Evolutionary conservation across 2,888 invertebrate genomes (phyloP).

Genomic region (Icerya purchasi): DNA sequence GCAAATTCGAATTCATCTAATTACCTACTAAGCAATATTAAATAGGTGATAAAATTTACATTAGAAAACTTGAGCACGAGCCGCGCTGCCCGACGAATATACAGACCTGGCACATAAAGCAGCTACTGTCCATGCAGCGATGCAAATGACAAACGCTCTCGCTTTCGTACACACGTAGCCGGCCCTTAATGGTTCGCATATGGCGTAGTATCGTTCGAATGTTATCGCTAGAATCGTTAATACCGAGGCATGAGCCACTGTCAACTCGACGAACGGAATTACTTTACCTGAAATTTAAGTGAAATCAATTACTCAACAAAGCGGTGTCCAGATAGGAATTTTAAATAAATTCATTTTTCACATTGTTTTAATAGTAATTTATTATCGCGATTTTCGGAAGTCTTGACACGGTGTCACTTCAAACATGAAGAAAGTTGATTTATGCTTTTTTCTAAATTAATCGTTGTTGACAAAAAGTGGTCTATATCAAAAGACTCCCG

Average conservation of each 20-base stretch:
- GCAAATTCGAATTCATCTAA: too few relatives aligned
- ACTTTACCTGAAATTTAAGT: conserved; percentile 50
- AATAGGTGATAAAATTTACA: too few relatives aligned
- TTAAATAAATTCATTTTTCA: too few relatives aligned
- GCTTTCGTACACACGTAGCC: conserved; percentile 77
- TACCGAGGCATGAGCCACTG: conserved; percentile 78
- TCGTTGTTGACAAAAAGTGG: too few relatives aligned
- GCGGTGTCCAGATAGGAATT: too few relatives aligned
- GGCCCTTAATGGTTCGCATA: conserved; percentile 74
- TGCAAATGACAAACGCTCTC: conserved; percentile 57
- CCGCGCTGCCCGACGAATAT: too few relatives aligned
- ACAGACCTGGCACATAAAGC: conserved; percentile 66
- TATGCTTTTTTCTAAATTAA: too few relatives aligned
- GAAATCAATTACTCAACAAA: not conserved
- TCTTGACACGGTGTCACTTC: too few relatives aligned
- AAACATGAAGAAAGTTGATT: too few relatives aligned
- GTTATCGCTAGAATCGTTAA: conserved; percentile 82
- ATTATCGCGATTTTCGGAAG: not conserved
- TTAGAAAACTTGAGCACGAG: too few relatives aligned
- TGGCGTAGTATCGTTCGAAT: conserved; percentile 67
- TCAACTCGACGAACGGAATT: conserved; percentile 76
- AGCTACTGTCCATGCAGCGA: conserved; percentile 63
- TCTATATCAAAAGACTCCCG: too few relatives aligned
- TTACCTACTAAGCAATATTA: too few relatives aligned
- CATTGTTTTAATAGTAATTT: conserved; percentile 5